Conservation (phyloP, 2,797 vertebrate species). For the Tenualosa ilisha region DNA sequence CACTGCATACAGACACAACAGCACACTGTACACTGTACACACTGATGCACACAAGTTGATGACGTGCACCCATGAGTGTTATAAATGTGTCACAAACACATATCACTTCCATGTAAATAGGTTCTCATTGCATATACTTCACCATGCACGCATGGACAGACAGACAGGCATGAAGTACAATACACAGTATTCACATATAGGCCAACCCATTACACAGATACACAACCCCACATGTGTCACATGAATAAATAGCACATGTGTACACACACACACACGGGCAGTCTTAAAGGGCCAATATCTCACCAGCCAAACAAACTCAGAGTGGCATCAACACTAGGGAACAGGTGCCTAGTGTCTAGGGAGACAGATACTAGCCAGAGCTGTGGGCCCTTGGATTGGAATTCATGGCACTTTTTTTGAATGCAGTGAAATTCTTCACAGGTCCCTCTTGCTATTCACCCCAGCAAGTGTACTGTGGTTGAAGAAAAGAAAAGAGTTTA, state of each 20-base stretch:
- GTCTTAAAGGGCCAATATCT: no score
- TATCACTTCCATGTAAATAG: not conserved
- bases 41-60: not conserved
- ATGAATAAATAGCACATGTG: not conserved
- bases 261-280: no score
- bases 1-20: not conserved
- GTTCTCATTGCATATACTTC: not conserved
- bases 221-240: not conserved
- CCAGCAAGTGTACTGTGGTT: no score
- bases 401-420: no score
- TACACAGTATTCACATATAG: not conserved
- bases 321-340: no score
- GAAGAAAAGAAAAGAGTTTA: no score
- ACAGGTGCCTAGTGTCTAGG: no score
- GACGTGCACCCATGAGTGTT: not conserved
- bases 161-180: not conserved
- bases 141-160: not conserved
- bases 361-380: no score
- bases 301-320: no score
- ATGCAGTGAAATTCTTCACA: no score
- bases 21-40: not conserved
- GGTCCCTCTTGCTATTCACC: no score
- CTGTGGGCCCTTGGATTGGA: no score
- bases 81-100: not conserved
- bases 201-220: not conserved